Conservation (phyloP, 2,797 vertebrate species). For the Myioborus miniatus region DNA sequence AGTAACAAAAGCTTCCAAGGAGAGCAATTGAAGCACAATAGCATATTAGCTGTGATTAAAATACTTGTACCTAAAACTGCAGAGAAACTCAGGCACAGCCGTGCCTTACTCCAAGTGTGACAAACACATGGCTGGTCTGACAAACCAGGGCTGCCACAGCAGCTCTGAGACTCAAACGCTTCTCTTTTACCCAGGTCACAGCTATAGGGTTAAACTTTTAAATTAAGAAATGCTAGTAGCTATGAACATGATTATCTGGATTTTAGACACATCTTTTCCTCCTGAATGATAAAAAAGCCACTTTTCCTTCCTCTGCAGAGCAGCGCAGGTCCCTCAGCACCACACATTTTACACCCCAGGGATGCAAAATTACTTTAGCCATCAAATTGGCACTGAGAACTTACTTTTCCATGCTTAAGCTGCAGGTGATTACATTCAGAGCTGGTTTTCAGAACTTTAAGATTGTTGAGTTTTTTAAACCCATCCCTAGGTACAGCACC, state of each 20-base stretch:
- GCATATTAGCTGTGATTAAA: not conserved
- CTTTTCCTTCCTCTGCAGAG: not conserved
- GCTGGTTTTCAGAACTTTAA: not conserved
- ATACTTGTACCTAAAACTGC: not conserved
- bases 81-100: rapidly evolving
- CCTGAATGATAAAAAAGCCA: not conserved
- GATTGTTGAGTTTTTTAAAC: not conserved
- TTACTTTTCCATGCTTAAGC: not conserved
- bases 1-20: not conserved
- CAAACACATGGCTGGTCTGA: not conserved
- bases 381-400: not conserved
- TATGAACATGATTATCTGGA: not conserved
- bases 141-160: not conserved
- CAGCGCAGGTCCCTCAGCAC: not conserved
- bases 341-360: not conserved
- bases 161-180: not conserved
- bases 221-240: not conserved
- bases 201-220: not conserved
- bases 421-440: not conserved
- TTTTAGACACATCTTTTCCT: not conserved
- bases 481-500: not conserved
- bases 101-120: rapidly evolving
- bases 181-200: not conserved
- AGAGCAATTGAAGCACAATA: not conserved
- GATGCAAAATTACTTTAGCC: not conserved